Evolutionary conservation across 2,113 vertebrate species (phyloP).

Genomic region (Sakesphorus luctuosus): DNA sequence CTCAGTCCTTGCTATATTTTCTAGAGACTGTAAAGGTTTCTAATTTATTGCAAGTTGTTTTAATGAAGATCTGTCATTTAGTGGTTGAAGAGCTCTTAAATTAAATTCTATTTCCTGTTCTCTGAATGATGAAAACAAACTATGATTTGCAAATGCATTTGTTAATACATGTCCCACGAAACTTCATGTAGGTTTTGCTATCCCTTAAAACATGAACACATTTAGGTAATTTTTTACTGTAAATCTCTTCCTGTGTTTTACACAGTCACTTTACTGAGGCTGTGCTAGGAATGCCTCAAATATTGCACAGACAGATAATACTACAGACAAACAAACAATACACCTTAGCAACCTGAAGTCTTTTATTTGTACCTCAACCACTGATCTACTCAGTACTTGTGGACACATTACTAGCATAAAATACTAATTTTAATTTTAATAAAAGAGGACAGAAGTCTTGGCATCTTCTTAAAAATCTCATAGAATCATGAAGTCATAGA

Average conservation of each 20-base stretch:
- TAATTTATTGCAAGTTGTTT: background rate
- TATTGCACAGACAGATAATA: background rate
- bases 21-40: background rate
- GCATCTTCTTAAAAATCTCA: background rate
- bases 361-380: background rate
- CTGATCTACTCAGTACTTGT: background rate
- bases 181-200: background rate
- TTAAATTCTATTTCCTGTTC: slow-evolving; percentile 28
- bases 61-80: slow-evolving; percentile 10
- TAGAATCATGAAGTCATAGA: background rate
- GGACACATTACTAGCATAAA: background rate
- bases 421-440: background rate
- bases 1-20: background rate
- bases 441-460: background rate
- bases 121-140: slow-evolving; percentile 30
- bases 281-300: background rate
- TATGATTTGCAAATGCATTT: slow-evolving; percentile 13
- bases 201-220: background rate
- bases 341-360: background rate
- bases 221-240: background rate
- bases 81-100: slow-evolving; percentile 9
- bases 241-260: background rate
- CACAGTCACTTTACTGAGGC: background rate
- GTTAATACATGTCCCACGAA: background rate
- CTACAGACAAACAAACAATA: background rate